Percentiles rank a stretch among this genome's conserved stretches.
Evolutionary conservation across 2,113 vertebrate species (phyloP).

Genomic region (Phaetusa simplex): DNA sequence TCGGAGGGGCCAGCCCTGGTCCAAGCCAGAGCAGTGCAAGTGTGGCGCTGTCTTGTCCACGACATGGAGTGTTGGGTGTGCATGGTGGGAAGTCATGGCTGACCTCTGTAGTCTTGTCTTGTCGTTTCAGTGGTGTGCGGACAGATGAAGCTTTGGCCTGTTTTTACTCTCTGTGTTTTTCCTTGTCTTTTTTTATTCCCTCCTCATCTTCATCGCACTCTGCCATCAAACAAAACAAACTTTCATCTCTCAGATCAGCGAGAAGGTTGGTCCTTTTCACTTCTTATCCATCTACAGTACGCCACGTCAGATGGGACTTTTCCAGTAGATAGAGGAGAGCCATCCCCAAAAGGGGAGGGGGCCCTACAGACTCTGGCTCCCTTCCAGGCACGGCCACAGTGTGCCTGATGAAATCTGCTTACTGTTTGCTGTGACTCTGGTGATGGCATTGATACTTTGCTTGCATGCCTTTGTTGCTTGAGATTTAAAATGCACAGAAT

Average conservation of each 20-base stretch:
- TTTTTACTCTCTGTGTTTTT: conserved; percentile 99
- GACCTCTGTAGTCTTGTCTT: conserved; percentile 77
- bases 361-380: conserved; percentile 56
- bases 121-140: conserved; percentile 81
- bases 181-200: conserved; percentile 90
- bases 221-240: conserved; percentile 91
- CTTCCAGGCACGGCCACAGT: conserved; percentile 65
- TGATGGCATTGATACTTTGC: conserved; percentile 52
- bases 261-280: conserved; percentile 99
- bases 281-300: conserved; percentile 85
- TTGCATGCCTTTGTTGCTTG: conserved; percentile 67
- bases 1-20: neutral
- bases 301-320: conserved; percentile 80
- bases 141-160: conserved; percentile 94
- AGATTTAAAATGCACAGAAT: conserved; percentile 24
- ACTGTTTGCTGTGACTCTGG: conserved; percentile 62
- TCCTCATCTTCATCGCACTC: conserved; percentile 93
- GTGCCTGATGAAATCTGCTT: conserved; percentile 60
- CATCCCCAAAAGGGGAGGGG: conserved; percentile 68
- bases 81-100: conserved; percentile 46
- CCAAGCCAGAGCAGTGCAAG: neutral
- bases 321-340: conserved; percentile 80
- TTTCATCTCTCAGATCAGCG: conserved; percentile 99
- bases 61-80: conserved; percentile 34
- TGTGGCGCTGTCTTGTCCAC: fast-evolving